Evolutionary conservation across 2,113 vertebrate species (phyloP).

Genomic region (Atlantisia rogersi): DNA sequence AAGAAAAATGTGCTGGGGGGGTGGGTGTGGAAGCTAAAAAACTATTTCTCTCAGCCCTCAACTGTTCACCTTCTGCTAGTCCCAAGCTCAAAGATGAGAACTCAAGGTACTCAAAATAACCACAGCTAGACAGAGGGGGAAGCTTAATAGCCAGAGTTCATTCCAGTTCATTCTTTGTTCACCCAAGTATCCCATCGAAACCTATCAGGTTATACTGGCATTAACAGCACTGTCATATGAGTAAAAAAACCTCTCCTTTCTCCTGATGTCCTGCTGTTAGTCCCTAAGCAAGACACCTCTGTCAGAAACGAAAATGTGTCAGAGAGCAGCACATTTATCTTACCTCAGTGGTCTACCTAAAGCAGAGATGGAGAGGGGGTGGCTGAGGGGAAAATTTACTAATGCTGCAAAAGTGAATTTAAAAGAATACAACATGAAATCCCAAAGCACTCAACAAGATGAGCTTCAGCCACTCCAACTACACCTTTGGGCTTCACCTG

Average conservation of each 20-base stretch:
- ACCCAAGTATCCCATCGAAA: fast-evolving
- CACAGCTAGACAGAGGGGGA: background rate
- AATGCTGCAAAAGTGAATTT: background rate
- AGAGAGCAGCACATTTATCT: background rate
- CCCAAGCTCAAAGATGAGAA: background rate
- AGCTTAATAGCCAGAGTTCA: background rate
- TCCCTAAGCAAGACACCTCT: background rate
- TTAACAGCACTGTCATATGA: background rate
- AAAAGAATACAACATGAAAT: background rate
- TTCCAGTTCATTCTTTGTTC: background rate
- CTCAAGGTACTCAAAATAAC: background rate
- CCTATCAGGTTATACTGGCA: background rate
- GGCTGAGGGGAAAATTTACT: background rate
- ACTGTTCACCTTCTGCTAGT: background rate
- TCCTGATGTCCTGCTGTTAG: background rate
- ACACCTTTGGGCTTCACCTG: background rate
- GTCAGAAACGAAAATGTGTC: background rate
- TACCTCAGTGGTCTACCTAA: background rate
- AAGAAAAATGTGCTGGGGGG: background rate
- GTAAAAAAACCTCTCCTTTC: background rate
- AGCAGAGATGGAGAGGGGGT: fast-evolving
- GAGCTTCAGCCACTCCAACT: background rate
- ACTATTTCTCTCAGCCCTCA: background rate
- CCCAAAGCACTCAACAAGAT: background rate
- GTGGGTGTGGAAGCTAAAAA: background rate